Percentiles rank a stretch among this genome's conserved stretches.
Conservation (phyloP, 2,888 invertebrate species). For the Limenitis camilla region DNA sequence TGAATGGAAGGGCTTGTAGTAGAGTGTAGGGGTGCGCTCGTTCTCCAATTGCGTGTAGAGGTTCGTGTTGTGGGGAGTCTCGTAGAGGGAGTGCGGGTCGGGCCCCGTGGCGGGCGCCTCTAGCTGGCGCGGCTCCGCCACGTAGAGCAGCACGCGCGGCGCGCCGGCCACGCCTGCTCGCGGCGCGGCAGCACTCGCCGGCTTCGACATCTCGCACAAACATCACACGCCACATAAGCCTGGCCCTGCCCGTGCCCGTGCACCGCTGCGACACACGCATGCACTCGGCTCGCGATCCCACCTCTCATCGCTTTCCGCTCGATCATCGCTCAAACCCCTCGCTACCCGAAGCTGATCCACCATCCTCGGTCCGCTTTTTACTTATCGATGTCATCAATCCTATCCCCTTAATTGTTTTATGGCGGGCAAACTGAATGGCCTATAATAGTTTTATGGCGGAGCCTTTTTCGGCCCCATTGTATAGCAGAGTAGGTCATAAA, state of each 20-base stretch:
- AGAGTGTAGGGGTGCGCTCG: slow-evolving; percentile 43
- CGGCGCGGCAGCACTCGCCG: slow-evolving; percentile 79
- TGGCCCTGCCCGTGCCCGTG: slow-evolving; percentile 59
- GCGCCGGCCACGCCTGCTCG: slow-evolving; percentile 67
- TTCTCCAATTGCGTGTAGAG: slow-evolving; percentile 42
- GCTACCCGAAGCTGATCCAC: slow-evolving; percentile 45
- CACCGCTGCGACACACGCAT: slow-evolving; percentile 18
- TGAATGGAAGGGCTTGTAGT: slow-evolving; percentile 49
- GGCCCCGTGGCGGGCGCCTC: slow-evolving; percentile 63
- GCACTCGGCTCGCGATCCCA: slow-evolving; percentile 34
- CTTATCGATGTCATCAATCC: slow-evolving; percentile 50
- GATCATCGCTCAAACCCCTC: slow-evolving; percentile 61
- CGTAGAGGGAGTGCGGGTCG: slow-evolving; percentile 47
- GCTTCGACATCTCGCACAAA: slow-evolving; percentile 85
- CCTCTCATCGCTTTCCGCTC: slow-evolving; percentile 57
- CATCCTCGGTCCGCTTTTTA: slow-evolving; percentile 57
- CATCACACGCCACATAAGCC: slow-evolving; percentile 77
- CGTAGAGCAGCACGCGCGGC: slow-evolving; percentile 72
- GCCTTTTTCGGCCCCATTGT: slow-evolving; percentile 68
- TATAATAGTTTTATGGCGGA: slow-evolving; percentile 65
- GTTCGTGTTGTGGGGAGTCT: slow-evolving; percentile 41
- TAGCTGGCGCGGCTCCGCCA: slow-evolving; percentile 71
- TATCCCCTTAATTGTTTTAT: slow-evolving; percentile 53
- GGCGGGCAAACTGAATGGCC: slow-evolving; percentile 45
- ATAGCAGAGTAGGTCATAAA: slow-evolving; percentile 51